phyloP scores from a whole-genome alignment of 1,140 invertebrate species.

The Adelges cooleyi region DNA sequence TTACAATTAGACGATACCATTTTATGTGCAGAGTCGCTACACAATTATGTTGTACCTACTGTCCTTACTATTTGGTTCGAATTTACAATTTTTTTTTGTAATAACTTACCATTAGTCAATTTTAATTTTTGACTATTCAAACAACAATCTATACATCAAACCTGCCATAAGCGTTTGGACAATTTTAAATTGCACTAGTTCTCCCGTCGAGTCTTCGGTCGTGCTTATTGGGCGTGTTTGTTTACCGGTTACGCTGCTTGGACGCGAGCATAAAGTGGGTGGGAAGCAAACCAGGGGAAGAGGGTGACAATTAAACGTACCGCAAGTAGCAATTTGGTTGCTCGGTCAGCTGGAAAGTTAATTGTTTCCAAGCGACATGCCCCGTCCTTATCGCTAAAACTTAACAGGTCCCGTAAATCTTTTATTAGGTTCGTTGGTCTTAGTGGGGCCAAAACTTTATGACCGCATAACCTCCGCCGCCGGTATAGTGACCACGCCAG shows the following conservation, averaged over 20 bases:
- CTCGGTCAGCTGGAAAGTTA: conserved; percentile 21
- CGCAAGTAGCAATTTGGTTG: conserved; percentile 25
- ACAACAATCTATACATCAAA: background rate
- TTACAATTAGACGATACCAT: no score
- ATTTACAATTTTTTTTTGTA: no score
- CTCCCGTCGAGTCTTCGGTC: background rate
- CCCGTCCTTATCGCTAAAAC: conserved; percentile 4
- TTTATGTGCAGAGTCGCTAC: no score
- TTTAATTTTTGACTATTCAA: background rate
- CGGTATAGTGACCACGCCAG: no score
- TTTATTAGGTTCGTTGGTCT: conserved; percentile 4
- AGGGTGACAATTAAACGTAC: background rate
- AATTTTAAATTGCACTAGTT: background rate
- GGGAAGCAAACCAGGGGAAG: no score
- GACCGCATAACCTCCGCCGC: no score
- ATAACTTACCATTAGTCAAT: no score
- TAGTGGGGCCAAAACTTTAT: conserved; percentile 3
- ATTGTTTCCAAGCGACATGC: conserved; percentile 12
- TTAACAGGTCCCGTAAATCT: conserved; percentile 22
- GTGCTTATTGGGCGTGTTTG: background rate
- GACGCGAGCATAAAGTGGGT: no score
- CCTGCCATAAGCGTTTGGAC: background rate
- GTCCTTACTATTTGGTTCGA: no score
- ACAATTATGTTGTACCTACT: no score
- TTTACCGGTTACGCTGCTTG: background rate